Base-by-base conservation (phyloP, 2,888 invertebrate genomes). In the Rotaria magnacalcarata region DNA sequence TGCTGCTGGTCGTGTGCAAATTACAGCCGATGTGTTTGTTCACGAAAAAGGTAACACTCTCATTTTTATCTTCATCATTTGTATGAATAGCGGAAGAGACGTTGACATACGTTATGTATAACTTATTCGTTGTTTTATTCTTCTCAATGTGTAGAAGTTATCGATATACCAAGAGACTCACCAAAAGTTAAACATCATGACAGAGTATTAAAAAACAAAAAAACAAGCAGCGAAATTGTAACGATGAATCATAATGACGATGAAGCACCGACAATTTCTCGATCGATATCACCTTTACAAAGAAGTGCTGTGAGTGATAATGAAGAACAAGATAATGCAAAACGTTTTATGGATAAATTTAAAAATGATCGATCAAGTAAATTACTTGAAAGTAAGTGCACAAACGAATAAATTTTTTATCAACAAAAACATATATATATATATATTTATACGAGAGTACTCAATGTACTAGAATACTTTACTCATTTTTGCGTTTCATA, bases 11-110 rank as follows among this genome's bases (percentile, higher is more conserved):
- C 34, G 56, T 34, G 58, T 67, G 16, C 84, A 86, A 52, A 80
- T 56, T n/a, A 56, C 56, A 47, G 86, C 86, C 41, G 86, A 86
- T 14, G 52, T 86, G n/a, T 86, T 84, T 84, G 86, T 86, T 67
- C 41, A 58, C 24, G 86, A 86, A 67, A 47, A 58, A 60, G 86
- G 86, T 86, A 85, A 85, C 34, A 34, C 21, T 52, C 19, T 52
- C 54, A 80, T 80, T 41, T 80, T 47, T 47, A 47, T 80, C 80
- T 80, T 80, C 14, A 60, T 11, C 16, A 34, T 52, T 52, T 16
- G 16, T 16, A 67, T 5, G 14, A 34, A 1, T 2, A 27, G 27
- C 34, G n/a, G 14, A 41, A 27, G 34, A 67, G 67, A 41, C 34
- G 34, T 67, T 27, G 14, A 41, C 67, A 67, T 16, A 41, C 34